Conservation (phyloP, 2,797 vertebrate genomes). For the Lagocephalus sceleratus region DNA sequence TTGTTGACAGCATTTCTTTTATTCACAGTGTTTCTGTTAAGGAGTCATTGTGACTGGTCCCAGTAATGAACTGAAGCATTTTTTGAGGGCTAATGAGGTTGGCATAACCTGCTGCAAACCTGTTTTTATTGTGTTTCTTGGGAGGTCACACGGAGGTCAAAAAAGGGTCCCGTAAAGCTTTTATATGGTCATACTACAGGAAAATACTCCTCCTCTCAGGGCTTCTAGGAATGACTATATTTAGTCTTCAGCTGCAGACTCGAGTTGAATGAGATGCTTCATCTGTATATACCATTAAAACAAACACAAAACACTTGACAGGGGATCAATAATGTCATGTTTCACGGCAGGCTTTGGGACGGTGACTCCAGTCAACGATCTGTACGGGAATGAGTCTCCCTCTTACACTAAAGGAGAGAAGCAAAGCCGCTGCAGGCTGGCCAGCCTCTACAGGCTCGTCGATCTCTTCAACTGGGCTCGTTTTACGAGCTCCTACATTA, state of each 20-base stretch:
- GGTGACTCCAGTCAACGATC: conserved; percentile 91
- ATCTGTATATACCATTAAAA: conserved; percentile 1
- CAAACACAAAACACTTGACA: conserved; percentile 13
- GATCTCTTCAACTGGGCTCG: conserved; percentile 94
- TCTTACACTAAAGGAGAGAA: conserved; percentile 90
- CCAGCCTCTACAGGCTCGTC: conserved; percentile 88
- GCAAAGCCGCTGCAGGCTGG: conserved; percentile 89
- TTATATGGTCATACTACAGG: conserved; percentile 48
- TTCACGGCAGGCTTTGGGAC: conserved; percentile 80
- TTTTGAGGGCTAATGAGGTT: conserved; percentile 40
- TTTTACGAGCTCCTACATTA: conserved; percentile 89
- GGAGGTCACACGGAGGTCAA: conserved; percentile 40
- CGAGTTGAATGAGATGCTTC: neutral
- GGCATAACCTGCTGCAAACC: conserved; percentile 15
- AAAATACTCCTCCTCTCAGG: conserved; percentile 49
- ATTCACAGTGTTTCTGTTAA: conserved; percentile 45
- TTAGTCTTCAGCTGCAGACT: conserved; percentile 27
- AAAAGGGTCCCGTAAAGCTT: conserved; percentile 39
- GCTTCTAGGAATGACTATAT: conserved; percentile 38
- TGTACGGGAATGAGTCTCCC: conserved; percentile 83
- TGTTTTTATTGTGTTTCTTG: conserved; percentile 11
- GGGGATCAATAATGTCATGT: conserved; percentile 16
- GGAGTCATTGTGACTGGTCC: conserved; percentile 41
- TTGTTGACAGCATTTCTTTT: conserved; percentile 49
- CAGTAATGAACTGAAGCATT: conserved; percentile 46